Conservation (phyloP, 1,140 invertebrate species). For the Drosophila parabipectinata region DNA sequence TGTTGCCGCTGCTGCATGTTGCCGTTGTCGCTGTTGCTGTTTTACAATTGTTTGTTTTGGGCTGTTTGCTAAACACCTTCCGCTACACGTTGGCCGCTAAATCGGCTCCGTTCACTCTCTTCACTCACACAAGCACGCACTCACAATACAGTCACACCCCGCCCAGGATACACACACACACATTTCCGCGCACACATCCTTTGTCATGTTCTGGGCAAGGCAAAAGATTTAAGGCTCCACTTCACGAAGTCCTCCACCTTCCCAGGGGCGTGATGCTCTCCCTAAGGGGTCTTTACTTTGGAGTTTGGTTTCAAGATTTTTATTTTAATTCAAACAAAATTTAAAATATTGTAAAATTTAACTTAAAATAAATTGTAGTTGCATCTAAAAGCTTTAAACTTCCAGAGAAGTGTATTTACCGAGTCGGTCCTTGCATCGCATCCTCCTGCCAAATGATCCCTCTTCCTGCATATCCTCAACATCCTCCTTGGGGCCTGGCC, state of each 20-base stretch:
- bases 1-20: slow-evolving; percentile 29
- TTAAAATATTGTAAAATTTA: background rate
- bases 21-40: slow-evolving; percentile 58
- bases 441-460: slow-evolving; percentile 14
- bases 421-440: slow-evolving; percentile 6
- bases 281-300: background rate
- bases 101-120: slow-evolving; percentile 58
- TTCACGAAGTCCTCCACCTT: slow-evolving; percentile 5
- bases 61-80: slow-evolving; percentile 83
- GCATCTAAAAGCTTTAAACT: too few species aligned
- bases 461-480: slow-evolving; percentile 32
- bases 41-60: slow-evolving; percentile 80
- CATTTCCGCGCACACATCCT: slow-evolving; percentile 60
- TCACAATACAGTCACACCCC: slow-evolving; percentile 4
- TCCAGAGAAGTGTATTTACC: background rate
- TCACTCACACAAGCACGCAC: background rate
- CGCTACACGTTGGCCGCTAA: slow-evolving; percentile 69
- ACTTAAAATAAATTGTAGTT: too few species aligned
- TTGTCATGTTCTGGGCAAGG: slow-evolving; percentile 76
- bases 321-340: background rate
- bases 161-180: slow-evolving; percentile 16
- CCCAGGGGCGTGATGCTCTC: background rate
- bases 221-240: slow-evolving; percentile 68
- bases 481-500: slow-evolving; percentile 55
- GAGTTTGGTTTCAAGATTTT: background rate